Percentiles rank a stretch among this genome's conserved stretches.
Evolutionary conservation across 2,797 vertebrate genomes (phyloP).

Genomic region (Coccyzus lansbergi): DNA sequence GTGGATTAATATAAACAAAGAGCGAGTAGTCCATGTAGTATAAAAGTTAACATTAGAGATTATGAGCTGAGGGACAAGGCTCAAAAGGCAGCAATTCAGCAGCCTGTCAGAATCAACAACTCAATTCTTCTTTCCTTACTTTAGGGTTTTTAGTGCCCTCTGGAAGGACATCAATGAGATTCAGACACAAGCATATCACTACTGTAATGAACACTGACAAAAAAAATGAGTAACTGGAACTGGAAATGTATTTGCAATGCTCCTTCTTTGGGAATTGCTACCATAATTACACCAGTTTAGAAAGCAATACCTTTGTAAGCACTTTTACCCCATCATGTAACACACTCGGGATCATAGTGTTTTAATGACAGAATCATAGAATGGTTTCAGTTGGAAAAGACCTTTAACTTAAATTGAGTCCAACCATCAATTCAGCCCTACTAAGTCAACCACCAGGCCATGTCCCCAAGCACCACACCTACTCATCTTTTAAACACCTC

Average conservation of each 20-base stretch:
- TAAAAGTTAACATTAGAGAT: background rate
- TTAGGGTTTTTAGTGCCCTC: constrained; percentile 49
- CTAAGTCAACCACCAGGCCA: too few relatives aligned
- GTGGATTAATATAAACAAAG: background rate
- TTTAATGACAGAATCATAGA: constrained; percentile 1
- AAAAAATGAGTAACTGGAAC: constrained; percentile 7
- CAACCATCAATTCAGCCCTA: too few relatives aligned
- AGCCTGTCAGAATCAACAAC: constrained; percentile 29
- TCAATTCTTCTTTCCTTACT: constrained; percentile 47
- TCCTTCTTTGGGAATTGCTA: constrained; percentile 33
- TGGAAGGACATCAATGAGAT: constrained; percentile 63
- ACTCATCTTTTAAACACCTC: too few relatives aligned
- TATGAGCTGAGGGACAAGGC: constrained; percentile 20
- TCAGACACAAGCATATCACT: constrained; percentile 45
- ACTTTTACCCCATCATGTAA: constrained; percentile 16
- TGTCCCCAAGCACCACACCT: too few relatives aligned
- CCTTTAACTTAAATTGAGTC: too few relatives aligned
- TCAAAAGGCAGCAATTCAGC: constrained; percentile 19
- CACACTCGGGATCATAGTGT: constrained; percentile 22
- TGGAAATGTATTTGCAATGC: constrained; percentile 40
- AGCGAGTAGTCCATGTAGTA: background rate
- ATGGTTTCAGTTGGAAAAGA: too few relatives aligned
- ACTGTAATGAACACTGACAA: constrained; percentile 31
- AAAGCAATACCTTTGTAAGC: constrained; percentile 58
- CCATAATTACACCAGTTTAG: constrained; percentile 44